Evolutionary conservation across 2,113 vertebrate genomes (phyloP).

Genomic region (Glaucomys volans): DNA sequence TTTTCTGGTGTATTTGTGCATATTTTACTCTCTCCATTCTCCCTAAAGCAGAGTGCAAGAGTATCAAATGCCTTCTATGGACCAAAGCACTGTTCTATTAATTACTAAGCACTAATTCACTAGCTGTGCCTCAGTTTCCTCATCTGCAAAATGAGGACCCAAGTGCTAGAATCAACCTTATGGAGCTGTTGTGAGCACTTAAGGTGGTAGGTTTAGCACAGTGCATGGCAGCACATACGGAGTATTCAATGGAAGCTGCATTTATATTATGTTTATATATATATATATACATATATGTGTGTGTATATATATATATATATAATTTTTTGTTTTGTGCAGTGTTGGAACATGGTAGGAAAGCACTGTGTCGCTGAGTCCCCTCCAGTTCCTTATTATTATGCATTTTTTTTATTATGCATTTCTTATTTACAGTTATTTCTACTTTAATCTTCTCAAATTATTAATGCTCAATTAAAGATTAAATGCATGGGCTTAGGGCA

Average conservation of each 20-base stretch:
- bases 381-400: neutral
- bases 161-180: neutral
- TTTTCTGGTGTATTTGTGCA: neutral
- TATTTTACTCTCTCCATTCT: neutral
- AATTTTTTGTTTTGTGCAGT: no score
- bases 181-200: neutral
- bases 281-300: no score
- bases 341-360: neutral
- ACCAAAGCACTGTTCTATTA: neutral
- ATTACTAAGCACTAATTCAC: neutral
- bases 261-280: neutral
- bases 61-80: accelerated
- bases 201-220: neutral
- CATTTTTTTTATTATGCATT: neutral
- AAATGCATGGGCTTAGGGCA: no score
- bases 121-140: neutral
- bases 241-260: neutral
- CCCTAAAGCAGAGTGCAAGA: neutral
- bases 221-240: no score
- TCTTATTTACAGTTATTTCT: neutral
- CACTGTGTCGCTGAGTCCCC: no score
- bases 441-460: neutral
- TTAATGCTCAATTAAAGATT: neutral
- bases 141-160: neutral
- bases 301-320: no score